These are phyloP conservation scores for Mythimna ferrago DNA, from an alignment of 2,888 invertebrate species.

Conservation along the genomic window DNA sequence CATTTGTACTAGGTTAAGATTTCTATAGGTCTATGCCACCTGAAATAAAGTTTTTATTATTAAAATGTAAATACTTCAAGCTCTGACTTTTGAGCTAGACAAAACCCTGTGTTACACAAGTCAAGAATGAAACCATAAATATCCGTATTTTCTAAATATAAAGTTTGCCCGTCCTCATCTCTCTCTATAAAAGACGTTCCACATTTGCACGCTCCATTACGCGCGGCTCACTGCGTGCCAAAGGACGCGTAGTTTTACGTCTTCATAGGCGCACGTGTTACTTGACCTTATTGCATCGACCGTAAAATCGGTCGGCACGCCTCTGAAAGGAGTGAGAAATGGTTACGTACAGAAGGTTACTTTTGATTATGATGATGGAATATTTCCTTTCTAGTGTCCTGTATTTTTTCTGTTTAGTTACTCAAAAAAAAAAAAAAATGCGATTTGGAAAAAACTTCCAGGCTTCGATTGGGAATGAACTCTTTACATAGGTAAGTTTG, in stretches of 20 bases:
- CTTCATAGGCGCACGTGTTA: constrained; percentile 46
- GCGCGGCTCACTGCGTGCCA: neutral
- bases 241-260: constrained; percentile 40
- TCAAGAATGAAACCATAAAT: neutral
- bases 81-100: neutral
- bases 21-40: no score
- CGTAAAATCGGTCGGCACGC: constrained; percentile 9
- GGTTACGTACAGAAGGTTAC: neutral
- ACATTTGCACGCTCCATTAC: constrained; percentile 11
- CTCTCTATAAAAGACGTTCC: neutral
- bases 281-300: constrained; percentile 26
- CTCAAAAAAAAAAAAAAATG: no score
- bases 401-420: no score
- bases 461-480: no score
- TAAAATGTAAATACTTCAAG: no score
- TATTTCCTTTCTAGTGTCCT: neutral
- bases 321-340: constrained; percentile 13
- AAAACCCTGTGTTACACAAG: neutral
- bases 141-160: neutral
- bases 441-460: no score
- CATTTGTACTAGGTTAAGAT: no score
- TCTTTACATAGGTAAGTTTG: no score
- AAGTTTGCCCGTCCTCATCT: neutral
- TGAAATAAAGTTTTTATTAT: no score
- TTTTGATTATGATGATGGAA: constrained; percentile 15